Evolutionary conservation across 2,888 invertebrate species (phyloP).

Genomic region (Timema cristinae): DNA sequence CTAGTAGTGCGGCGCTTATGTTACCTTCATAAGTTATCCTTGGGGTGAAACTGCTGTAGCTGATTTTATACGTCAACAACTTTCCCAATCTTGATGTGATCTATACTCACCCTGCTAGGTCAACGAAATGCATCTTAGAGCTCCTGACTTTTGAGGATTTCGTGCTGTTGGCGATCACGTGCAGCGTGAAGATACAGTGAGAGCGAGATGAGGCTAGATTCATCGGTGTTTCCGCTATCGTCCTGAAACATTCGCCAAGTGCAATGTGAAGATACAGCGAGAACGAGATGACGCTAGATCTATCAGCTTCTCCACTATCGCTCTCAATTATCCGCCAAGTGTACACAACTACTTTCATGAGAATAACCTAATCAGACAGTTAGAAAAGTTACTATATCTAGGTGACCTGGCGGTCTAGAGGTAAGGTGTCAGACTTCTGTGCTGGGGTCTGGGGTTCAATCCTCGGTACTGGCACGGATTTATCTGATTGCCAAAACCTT

Average conservation of each 20-base stretch:
- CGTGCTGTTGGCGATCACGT: slow-evolving; percentile 43
- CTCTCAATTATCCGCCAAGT: no score
- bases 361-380: no score
- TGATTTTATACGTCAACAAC: neutral
- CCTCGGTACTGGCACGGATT: no score
- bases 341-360: no score
- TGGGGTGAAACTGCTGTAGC: no score
- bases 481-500: no score
- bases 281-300: no score
- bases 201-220: slow-evolving; percentile 53
- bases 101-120: slow-evolving; percentile 50
- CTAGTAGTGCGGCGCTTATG: neutral
- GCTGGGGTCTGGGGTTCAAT: no score
- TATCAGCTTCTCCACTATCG: no score
- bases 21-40: neutral
- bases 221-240: slow-evolving; percentile 52
- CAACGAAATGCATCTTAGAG: slow-evolving; percentile 53
- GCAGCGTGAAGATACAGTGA: slow-evolving; percentile 54
- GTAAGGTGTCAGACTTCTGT: no score
- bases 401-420: no score
- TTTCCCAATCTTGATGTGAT: neutral
- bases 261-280: slow-evolving; percentile 53
- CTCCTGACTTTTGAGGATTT: slow-evolving; percentile 42
- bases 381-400: no score
- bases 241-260: slow-evolving; percentile 42